A percentile compares a stretch with the other conserved stretches of the same genome.
These are phyloP conservation scores for Druon quercuslanigerum DNA, from an alignment of 1,140 invertebrate species.

Conservation along the genomic window DNA sequence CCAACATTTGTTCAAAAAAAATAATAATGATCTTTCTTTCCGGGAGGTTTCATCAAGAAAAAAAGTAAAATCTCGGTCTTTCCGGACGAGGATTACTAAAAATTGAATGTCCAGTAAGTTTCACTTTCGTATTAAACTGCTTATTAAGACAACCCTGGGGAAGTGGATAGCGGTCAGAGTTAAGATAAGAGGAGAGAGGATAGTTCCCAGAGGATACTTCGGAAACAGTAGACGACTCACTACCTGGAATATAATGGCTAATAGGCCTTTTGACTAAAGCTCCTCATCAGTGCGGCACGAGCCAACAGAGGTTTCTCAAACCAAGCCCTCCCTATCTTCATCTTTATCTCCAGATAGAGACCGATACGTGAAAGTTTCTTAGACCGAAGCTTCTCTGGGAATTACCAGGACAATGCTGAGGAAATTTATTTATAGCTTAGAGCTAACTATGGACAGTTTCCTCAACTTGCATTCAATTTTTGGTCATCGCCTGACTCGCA, in stretches of 20 bases:
- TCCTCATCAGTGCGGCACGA: constrained; percentile 39
- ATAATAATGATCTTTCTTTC: background rate
- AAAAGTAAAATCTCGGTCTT: background rate
- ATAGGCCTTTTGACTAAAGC: constrained; percentile 51
- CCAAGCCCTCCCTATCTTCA: constrained; percentile 31
- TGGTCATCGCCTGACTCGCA: no score
- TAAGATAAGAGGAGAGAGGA: constrained; percentile 39
- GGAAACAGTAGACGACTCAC: constrained; percentile 34
- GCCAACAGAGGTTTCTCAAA: constrained; percentile 37
- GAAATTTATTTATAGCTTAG: background rate
- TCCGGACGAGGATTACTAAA: constrained; percentile 23
- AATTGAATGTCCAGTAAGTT: constrained; percentile 45
- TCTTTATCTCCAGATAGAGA: constrained; percentile 35
- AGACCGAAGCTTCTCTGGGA: constrained; percentile 5
- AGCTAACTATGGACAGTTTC: no score
- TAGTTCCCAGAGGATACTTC: constrained; percentile 48
- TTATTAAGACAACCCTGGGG: constrained; percentile 46
- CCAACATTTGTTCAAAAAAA: background rate
- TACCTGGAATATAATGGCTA: constrained; percentile 47
- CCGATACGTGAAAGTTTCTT: constrained; percentile 22
- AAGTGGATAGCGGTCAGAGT: constrained; percentile 45
- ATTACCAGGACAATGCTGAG: constrained; percentile 5
- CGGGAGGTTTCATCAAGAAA: no score
- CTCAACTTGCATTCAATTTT: no score
- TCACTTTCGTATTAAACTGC: constrained; percentile 56